These are phyloP conservation scores for Drepanosiphum platanoidis DNA, from an alignment of 2,888 invertebrate species.

Conservation along the genomic window DNA sequence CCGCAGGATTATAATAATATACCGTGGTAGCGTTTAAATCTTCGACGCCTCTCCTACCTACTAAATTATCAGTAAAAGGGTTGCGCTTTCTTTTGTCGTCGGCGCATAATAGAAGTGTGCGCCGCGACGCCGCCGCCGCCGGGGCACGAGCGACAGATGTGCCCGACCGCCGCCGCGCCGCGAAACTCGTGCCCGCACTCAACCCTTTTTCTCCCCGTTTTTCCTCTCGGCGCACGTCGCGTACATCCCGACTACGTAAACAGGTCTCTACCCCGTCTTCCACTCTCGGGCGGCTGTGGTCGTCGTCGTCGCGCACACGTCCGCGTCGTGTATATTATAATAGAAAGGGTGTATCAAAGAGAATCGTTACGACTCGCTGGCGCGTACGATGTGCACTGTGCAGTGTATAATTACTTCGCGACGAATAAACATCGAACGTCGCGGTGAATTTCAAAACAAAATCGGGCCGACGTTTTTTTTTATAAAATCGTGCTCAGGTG, in stretches of 20 bases:
- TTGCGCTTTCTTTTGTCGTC: neutral
- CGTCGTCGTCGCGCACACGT: neutral
- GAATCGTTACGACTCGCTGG: too few relatives aligned
- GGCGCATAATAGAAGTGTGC: neutral
- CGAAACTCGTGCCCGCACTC: conserved; percentile 23
- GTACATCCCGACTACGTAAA: neutral
- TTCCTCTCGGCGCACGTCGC: conserved; percentile 52
- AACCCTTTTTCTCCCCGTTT: conserved; percentile 49
- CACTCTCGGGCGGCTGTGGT: neutral
- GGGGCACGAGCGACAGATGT: conserved; percentile 54
- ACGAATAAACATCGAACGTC: too few relatives aligned
- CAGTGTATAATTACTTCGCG: too few relatives aligned
- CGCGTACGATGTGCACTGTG: too few relatives aligned
- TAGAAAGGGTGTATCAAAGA: too few relatives aligned
- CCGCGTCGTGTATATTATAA: too few relatives aligned
- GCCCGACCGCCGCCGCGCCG: conserved; percentile 25
- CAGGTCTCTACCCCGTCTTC: neutral
- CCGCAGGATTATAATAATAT: neutral
- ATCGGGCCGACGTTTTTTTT: too few relatives aligned
- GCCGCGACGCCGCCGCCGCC: neutral
- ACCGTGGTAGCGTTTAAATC: neutral
- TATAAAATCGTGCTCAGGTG: too few relatives aligned
- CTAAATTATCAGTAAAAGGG: neutral
- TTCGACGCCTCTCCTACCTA: neutral
- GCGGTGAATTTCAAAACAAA: too few relatives aligned